Evolutionary conservation across 2,113 vertebrate species (phyloP), one percentile per base, ranked within the genome.

Genomic region (Halcyon malimbica): DNA sequence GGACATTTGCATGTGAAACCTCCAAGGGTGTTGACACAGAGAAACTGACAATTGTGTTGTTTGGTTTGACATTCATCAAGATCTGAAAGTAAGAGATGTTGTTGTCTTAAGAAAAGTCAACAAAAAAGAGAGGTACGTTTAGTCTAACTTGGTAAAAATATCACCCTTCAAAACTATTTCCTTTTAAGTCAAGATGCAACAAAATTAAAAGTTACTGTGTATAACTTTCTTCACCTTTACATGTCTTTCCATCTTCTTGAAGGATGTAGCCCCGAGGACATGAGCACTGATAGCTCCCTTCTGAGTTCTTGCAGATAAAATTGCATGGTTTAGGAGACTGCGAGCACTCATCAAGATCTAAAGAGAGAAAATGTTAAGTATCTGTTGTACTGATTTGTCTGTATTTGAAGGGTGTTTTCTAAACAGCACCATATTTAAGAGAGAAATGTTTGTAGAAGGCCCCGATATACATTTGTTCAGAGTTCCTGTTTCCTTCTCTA

Each of bases 1-100:
- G 99, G 98, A 57, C 99, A 99, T 97, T 98, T 99, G 97, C 98
- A 99, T 26, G 98, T 98, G 80, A 99, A 99, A 11, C 98, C 98
- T 42, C 98, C 99, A 31, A 99, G 96, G 14, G 98, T 99, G 94
- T 99, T 99, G 92, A 98, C 97, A 83, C 98, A 99, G 64, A 99
- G 98, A 94, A 99, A 99, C 82, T 99, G 98, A 94, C 99, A 99
- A 19, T 99, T 99, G 90, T 99, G 98, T 53, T 98, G 98, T 74
- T 98, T 99, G 69, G 97, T 98, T 63, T 98, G 98, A 96, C 98
- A 99, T 97, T 99, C 98, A 70, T 99, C 99, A 60, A 99, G 98
- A 97, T 99, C 99, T 99, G 96, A 69, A 97, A 90, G 85, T 91
- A 94, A 97, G 83, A 96, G 50, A 54, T 88, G 23, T 8, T 48